A percentile compares a stretch with the other conserved stretches of the same genome.
phyloP scores from a whole-genome alignment of 2,888 invertebrate genomes.

The Stenodema calcarata region DNA sequence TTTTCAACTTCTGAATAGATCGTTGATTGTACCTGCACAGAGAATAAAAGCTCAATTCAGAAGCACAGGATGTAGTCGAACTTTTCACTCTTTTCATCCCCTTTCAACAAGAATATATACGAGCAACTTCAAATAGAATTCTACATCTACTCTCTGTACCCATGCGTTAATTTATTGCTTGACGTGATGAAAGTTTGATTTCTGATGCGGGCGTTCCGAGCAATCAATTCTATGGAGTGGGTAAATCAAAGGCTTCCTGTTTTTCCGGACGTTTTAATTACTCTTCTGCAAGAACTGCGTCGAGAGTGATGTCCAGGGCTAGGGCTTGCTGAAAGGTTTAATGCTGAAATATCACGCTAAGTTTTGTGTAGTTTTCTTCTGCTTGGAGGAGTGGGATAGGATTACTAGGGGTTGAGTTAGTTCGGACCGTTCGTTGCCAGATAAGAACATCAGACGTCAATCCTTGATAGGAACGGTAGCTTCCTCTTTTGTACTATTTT shows the following conservation, averaged over 20 bases:
- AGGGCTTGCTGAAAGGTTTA: slow-evolving; percentile 5
- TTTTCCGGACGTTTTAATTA: slow-evolving; percentile 46
- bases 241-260: slow-evolving; percentile 32
- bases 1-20: background rate
- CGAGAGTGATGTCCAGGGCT: slow-evolving; percentile 35
- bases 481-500: background rate
- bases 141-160: background rate
- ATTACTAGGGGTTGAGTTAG: background rate
- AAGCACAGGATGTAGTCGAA: background rate
- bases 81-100: background rate
- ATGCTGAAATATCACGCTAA: slow-evolving; percentile 44
- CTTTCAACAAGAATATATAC: too few species aligned
- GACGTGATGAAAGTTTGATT: slow-evolving; percentile 44
- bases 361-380: slow-evolving; percentile 31
- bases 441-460: background rate
- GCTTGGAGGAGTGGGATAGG: too few species aligned
- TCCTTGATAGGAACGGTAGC: background rate
- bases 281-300: slow-evolving; percentile 42
- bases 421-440: background rate
- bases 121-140: background rate
- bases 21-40: background rate
- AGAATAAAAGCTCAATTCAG: background rate
- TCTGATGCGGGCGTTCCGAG: slow-evolving; percentile 22
- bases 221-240: slow-evolving; percentile 11
- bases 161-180: slow-evolving; percentile 20